Evolutionary conservation across 1,140 invertebrate species (phyloP), one percentile per base, ranked within the genome.

Genomic region (Prorops nasuta): DNA sequence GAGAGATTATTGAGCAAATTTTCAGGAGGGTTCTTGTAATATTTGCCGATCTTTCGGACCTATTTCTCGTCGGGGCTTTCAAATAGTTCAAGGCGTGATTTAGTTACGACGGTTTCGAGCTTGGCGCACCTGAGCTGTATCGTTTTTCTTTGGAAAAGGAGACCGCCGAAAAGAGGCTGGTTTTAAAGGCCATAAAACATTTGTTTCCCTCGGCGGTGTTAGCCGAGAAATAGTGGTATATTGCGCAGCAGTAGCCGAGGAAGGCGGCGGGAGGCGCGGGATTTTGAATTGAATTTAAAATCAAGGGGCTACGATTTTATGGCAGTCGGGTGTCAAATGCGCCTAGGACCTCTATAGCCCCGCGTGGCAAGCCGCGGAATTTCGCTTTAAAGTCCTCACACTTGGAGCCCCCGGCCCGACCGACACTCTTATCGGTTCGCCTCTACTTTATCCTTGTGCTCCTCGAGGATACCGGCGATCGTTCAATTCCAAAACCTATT

Each of bases 251-350:
- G 51, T 49, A 52, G 52, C 45, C 36, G 37, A 46, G n/a, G n/a
- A n/a, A n/a, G n/a, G n/a, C n/a, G n/a, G 46, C 14, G 16, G 4
- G 35, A 1, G 16, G 43, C 51, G 47, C 41, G 55, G 58, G 61
- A 66, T 66, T 74, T 70, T 56, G 63, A 69, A 69, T 70, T 73
- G 69, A 73, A 73, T 74, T 71, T 71, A 49, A 73, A 73, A 73
- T 70, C 61, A 62, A 58, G 60, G 55, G 62, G 44, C 58, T 64
- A 6, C 66, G 64, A 70, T 66, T 74, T 74, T 72, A 74, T 70
- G 58, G 62, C 41, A 43, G 56, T 31, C 51, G 53, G 53, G 58
- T 64, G 68, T 69, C 66, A 70, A 71, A 70, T 59, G 51, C 44
- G 41, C 39, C 43, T n/a, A n/a, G n/a, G n/a, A n/a, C n/a, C n/a